phyloP scores from a whole-genome alignment of 2,113 vertebrate species.

The Odobenus rosmarus region DNA sequence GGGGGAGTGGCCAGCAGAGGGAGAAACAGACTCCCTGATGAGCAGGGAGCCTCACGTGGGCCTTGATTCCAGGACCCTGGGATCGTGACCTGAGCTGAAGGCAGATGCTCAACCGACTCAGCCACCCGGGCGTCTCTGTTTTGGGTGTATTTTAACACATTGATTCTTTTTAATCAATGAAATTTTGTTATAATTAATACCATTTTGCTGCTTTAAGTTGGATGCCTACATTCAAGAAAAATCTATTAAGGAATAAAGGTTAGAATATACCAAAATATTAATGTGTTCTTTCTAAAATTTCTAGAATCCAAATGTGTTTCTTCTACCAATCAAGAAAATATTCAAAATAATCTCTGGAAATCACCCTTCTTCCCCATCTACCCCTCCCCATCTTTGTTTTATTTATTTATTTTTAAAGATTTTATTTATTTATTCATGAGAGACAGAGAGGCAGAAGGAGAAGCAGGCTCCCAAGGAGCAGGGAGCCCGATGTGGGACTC shows the following conservation, averaged over 20 bases:
- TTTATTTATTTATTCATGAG: too few species aligned
- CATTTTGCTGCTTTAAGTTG: background rate
- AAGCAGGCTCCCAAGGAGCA: too few species aligned
- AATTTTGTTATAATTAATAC: background rate
- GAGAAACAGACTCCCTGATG: too few species aligned
- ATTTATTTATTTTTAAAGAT: background rate
- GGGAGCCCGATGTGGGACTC: too few species aligned
- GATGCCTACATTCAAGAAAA: conserved; percentile 6
- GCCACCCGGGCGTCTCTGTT: background rate
- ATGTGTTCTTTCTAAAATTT: conserved; percentile 2
- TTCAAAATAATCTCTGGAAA: background rate
- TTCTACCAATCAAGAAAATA: conserved; percentile 9
- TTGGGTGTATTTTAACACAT: background rate
- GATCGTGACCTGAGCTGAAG: too few species aligned
- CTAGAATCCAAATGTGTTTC: background rate
- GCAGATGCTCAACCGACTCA: background rate
- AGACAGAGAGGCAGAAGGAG: too few species aligned
- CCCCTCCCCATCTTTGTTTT: background rate
- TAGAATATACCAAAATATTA: conserved; percentile 14
- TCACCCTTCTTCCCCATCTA: background rate
- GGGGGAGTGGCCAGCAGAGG: too few species aligned
- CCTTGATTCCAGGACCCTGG: too few species aligned
- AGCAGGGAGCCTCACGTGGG: too few species aligned
- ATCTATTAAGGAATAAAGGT: background rate
- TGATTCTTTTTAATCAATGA: background rate